phyloP scores from a whole-genome alignment of 2,888 invertebrate genomes.

The Portevinia maculata region DNA sequence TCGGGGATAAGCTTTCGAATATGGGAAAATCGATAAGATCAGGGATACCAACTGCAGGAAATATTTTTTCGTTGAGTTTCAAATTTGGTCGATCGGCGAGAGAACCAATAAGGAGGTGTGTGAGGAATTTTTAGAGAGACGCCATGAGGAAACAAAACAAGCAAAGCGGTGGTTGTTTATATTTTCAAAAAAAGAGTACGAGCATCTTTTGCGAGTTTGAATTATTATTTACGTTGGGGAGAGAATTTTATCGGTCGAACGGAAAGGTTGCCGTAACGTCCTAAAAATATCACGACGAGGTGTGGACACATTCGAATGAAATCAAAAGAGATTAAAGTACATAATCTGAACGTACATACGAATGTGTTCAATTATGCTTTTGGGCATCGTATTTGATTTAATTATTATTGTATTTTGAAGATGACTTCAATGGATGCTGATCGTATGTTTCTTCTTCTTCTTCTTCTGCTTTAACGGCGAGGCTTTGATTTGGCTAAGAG shows the following conservation, averaged over 20 bases:
- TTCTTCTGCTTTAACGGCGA: too few species aligned
- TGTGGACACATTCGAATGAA: slow-evolving; percentile 35
- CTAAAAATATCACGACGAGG: slow-evolving; percentile 45
- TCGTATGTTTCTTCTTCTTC: too few species aligned
- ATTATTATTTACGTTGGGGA: background rate
- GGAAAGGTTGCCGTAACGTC: slow-evolving; percentile 37
- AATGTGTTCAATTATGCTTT: background rate
- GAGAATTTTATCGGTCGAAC: too few species aligned
- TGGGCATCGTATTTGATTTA: background rate
- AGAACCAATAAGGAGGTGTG: background rate
- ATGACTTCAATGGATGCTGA: too few species aligned
- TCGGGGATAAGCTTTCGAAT: slow-evolving; percentile 70
- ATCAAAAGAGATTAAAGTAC: slow-evolving; percentile 59
- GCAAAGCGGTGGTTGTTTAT: slow-evolving; percentile 63
- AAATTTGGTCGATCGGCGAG: slow-evolving; percentile 42
- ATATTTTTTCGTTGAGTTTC: slow-evolving; percentile 50
- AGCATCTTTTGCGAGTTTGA: slow-evolving; percentile 4
- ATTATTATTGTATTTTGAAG: too few species aligned
- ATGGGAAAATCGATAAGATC: slow-evolving; percentile 50
- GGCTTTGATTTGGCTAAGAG: too few species aligned
- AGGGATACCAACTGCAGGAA: slow-evolving; percentile 49
- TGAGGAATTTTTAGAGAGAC: slow-evolving; percentile 7
- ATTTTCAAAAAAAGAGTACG: slow-evolving; percentile 13
- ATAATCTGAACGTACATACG: background rate
- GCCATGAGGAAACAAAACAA: slow-evolving; percentile 51